Base-by-base conservation (phyloP, 2,888 invertebrate genomes). In the Plebejus melissa region DNA sequence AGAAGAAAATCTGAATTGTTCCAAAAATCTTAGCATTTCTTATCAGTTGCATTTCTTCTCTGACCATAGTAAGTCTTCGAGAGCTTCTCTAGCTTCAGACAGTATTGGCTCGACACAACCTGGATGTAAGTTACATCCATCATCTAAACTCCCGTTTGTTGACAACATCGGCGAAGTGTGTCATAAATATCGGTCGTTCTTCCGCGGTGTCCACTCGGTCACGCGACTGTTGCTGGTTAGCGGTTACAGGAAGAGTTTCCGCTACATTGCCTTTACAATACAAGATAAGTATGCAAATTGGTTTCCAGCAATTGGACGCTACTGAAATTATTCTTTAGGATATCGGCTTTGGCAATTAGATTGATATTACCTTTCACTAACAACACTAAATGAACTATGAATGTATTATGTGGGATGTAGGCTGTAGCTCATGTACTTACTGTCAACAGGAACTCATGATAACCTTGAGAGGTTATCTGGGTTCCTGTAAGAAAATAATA, bases 151-250 rank as follows among this genome's bases (percentile, higher is more conserved):
- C 6, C n/a, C 58, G 22, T 60, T 60, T 28, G 60, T 65, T 65
- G 65, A 32, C 65, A 65, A 16, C 5, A 13, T 13, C 4, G 28
- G 22, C 11, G 65, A 41, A 58, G 46, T 38, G 58, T 65, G 46
- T 74, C 60, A 74, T 74, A 46, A 74, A 65, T 38, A 65, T 65
- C 65, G 32, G 65, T 28, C 22, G n/a, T 2, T 16, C 74, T 74
- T 74, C 74, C 74, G 74, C 60, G 57, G n/a, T 60, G 74, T 74
- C 74, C n/a, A 41, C 46, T 9, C 28, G 60, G 11, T 60, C 74
- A 74, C 74, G 74, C 74, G 16, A 38, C 60, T 16, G 60, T 4
- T 32, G 3, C 54, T 54, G 54, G 54, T 54, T 16, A 54, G 54
- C 13, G 28, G 58, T 41, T 58, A 22, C 41, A 74, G 74, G 74